These are phyloP conservation scores for Folsomia manolachei DNA, from an alignment of 2,888 invertebrate genomes.

Conservation along the genomic window DNA sequence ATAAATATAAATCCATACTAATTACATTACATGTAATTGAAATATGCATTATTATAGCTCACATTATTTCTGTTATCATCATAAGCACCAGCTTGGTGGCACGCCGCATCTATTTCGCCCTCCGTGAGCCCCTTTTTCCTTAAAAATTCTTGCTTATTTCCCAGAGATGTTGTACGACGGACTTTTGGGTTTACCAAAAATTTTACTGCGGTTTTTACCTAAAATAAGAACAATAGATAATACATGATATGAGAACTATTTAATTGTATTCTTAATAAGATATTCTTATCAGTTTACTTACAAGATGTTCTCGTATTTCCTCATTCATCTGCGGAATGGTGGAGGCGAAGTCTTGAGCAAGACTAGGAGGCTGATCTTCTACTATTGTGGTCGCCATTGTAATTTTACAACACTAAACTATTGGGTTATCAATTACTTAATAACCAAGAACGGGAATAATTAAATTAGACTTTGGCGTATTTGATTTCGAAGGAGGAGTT, in stretches of 20 bases:
- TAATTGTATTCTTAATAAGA: constrained; percentile 3
- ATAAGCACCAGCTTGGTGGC: constrained; percentile 62
- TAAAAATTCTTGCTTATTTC: constrained; percentile 76
- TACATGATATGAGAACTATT: constrained; percentile 37
- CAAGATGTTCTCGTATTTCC: constrained; percentile 39
- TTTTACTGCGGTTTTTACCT: constrained; percentile 81
- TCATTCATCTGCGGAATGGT: neutral
- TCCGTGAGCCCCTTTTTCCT: constrained; percentile 73
- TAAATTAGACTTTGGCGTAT: no score
- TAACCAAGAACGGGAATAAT: no score
- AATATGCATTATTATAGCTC: neutral
- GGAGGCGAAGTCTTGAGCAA: neutral
- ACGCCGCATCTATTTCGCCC: constrained; percentile 70
- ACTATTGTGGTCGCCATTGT: neutral
- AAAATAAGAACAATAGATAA: constrained; percentile 50
- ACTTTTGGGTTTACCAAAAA: constrained; percentile 85
- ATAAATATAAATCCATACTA: no score
- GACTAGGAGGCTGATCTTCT: neutral
- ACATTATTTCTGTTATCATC: constrained; percentile 37
- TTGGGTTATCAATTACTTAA: no score
- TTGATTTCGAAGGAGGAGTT: no score
- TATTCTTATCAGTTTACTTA: constrained; percentile 8
- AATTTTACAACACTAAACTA: neutral
- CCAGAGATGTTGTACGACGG: constrained; percentile 67
- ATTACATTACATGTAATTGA: no score